A percentile compares a stretch with the other conserved stretches of the same genome.
Evolutionary conservation across 30 jellyfish, hydroid and myxozoan genomes (phyloP).

Genomic region (Phacellophora camtschatica): DNA sequence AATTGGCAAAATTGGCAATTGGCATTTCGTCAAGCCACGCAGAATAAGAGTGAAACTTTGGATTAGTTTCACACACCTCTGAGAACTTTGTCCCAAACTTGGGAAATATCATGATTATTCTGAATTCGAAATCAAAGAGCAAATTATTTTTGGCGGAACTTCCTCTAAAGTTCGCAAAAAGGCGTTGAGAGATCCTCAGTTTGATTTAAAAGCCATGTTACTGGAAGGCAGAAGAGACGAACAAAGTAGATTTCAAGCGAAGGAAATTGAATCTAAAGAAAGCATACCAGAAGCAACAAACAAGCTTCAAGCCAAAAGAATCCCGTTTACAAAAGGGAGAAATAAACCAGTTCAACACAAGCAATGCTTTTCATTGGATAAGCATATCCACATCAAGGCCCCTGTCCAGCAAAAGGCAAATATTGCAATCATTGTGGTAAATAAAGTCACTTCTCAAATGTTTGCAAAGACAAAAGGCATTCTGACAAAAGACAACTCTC

Average conservation of each 20-base stretch:
- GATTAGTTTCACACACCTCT: constrained; percentile 21
- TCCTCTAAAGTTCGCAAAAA: too few species aligned
- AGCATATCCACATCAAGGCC: not conserved
- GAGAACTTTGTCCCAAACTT: constrained; percentile 17
- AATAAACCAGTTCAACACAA: too few species aligned
- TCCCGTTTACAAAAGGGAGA: too few species aligned
- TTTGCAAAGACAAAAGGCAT: too few species aligned
- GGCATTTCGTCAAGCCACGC: too few species aligned
- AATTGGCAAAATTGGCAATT: too few species aligned
- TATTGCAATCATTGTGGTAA: too few species aligned
- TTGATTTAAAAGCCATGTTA: not conserved
- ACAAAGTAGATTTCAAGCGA: constrained; percentile 10
- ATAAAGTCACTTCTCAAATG: too few species aligned
- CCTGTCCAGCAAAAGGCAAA: too few species aligned
- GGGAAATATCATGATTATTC: constrained; percentile 3
- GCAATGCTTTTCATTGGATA: not conserved
- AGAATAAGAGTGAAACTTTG: constrained; percentile 9
- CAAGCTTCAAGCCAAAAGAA: not conserved
- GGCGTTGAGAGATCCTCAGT: not conserved
- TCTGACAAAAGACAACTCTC: too few species aligned
- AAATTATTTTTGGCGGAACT: not conserved
- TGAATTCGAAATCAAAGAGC: constrained; percentile 26
- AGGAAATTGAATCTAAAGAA: constrained; percentile 19
- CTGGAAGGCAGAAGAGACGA: not conserved
- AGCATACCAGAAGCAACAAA: not conserved